Evolutionary conservation across 2,797 vertebrate species (phyloP), one percentile per base, ranked within the genome.

Genomic region (Acanthopagrus latus): DNA sequence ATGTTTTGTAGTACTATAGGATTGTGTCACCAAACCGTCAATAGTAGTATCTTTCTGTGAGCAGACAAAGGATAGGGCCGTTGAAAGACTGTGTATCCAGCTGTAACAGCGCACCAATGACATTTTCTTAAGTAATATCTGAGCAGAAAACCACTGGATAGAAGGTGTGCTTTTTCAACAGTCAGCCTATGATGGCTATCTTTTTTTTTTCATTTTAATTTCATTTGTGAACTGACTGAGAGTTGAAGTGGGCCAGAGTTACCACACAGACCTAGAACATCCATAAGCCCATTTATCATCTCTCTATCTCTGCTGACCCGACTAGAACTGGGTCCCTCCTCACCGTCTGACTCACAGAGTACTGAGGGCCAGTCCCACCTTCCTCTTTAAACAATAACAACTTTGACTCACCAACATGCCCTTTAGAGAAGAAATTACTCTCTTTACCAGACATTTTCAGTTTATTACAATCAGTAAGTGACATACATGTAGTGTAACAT

Each of bases 211-310:
- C 79, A 87, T 81, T 89, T 86, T 62, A 76, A 77, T 81, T 71
- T 75, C 74, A 85, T 76, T 69, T 71, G 68, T 78, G 46, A 75
- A 64, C 43, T 71, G 69, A 83, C 81, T 75, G 78, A 86, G 79
- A 86, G 77, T 67, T 76, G 79, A 89, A 88, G 67, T 90, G 86
- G 85, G 88, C 68, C 76, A 81, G 62, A 76, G 82, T 83, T 77
- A 84, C 71, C 78, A 71, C 76, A 84, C 80, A 84, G 79, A 82
- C 67, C 75, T 54, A 52, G 69, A 88, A 74, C 86, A 78, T 82
- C 79, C 88, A 84, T 64, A 64, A 84, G 58, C 54, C 68, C 83
- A 86, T 93, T 88, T 80, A 87, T 92, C 88, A 86, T 90, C 74
- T 55, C 74, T 78, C 23, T 74, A 80, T 88, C 89, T 90, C 76